phyloP scores from a whole-genome alignment of 2,113 vertebrate species.

The Progne subis region DNA sequence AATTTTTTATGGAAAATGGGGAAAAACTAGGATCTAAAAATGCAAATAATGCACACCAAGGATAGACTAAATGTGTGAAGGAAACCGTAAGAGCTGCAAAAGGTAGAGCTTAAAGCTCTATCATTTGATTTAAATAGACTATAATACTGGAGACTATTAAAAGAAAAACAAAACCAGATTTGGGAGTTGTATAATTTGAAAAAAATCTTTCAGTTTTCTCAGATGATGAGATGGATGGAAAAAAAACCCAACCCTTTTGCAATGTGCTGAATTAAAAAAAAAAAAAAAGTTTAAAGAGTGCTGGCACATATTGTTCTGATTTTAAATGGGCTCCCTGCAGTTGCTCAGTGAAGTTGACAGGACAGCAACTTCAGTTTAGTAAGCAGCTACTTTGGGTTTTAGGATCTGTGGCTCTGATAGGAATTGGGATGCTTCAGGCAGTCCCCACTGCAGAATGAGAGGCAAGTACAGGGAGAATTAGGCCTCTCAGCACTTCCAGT shows the following conservation, averaged over 20 bases:
- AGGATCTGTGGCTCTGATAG: neutral
- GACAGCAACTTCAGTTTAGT: slow-evolving; percentile 36
- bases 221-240: neutral
- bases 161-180: neutral
- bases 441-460: neutral
- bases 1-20: neutral
- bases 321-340: slow-evolving; percentile 13
- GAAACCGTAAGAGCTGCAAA: neutral
- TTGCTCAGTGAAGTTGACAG: slow-evolving; percentile 40
- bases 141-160: neutral
- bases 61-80: neutral
- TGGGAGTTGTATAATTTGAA: neutral
- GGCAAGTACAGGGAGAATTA: neutral
- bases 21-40: neutral
- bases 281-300: neutral
- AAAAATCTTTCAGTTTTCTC: neutral
- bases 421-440: neutral
- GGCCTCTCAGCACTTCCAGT: neutral
- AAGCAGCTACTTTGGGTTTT: neutral
- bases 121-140: neutral
- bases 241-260: neutral
- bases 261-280: neutral
- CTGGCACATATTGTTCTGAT: neutral
- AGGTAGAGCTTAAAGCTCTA: neutral
- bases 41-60: neutral